A percentile compares a stretch with the other conserved stretches of the same genome.
phyloP scores from a whole-genome alignment of 2,113 vertebrate species.

The Eulemur rufifrons region DNA sequence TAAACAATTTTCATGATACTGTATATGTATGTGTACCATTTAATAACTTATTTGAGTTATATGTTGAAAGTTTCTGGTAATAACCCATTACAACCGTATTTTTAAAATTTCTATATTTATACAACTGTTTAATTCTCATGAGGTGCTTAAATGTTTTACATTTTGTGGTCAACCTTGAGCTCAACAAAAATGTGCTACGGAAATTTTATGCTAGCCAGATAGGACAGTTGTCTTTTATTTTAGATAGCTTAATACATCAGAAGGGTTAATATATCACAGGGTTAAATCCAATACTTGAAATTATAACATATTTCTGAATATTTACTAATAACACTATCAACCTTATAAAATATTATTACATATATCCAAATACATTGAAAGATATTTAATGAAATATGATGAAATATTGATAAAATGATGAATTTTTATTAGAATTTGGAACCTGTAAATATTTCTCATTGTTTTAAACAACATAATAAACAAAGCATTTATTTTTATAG shows the following conservation, averaged over 20 bases:
- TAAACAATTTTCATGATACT: neutral
- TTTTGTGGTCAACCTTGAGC: neutral
- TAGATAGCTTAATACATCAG: constrained; percentile 50
- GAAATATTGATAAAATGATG: neutral
- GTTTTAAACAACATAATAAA: neutral
- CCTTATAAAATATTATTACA: constrained; percentile 31
- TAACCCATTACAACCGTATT: neutral
- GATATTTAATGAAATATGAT: neutral
- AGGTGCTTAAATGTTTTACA: neutral
- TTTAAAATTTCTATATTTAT: neutral
- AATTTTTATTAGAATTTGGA: neutral
- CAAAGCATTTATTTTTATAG: neutral
- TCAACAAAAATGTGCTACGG: neutral
- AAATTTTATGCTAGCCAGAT: neutral
- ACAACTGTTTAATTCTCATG: neutral
- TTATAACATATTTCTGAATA: constrained; percentile 61
- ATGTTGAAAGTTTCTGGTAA: neutral
- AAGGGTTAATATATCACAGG: constrained; percentile 58
- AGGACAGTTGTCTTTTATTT: constrained; percentile 71
- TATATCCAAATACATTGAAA: neutral
- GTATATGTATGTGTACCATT: neutral
- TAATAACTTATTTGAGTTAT: neutral
- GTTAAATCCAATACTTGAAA: constrained; percentile 54
- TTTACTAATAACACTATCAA: constrained; percentile 39
- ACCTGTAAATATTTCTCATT: neutral